Conservation (phyloP, 2,113 vertebrate species). For the Parus major region DNA sequence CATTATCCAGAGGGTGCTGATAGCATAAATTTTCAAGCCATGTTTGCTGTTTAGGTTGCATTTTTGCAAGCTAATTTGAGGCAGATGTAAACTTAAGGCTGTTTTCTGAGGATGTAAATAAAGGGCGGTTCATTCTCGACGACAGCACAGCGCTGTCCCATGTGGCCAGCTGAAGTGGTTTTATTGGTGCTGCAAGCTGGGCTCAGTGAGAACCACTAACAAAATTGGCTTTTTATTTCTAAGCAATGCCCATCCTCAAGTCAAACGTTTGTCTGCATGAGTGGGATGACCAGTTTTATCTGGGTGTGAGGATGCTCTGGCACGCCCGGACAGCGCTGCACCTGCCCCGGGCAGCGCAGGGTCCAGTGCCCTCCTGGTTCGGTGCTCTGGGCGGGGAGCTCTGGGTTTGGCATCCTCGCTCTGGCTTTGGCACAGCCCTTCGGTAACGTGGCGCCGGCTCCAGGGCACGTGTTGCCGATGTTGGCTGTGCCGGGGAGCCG, state of each 20-base stretch:
- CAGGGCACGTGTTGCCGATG: background rate
- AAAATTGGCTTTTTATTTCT: background rate
- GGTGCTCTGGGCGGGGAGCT: background rate
- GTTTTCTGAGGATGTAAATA: background rate
- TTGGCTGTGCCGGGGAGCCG: background rate
- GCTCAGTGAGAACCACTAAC: background rate
- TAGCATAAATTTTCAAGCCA: background rate
- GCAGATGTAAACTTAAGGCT: background rate
- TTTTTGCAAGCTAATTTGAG: background rate
- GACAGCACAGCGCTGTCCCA: accelerated
- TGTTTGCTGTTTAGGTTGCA: background rate
- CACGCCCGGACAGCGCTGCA: background rate
- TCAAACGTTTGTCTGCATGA: accelerated
- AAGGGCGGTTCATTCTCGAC: background rate
- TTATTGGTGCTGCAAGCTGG: background rate
- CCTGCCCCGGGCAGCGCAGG: background rate
- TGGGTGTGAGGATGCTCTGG: background rate
- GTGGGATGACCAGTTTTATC: background rate
- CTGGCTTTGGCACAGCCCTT: background rate
- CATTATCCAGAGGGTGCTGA: background rate
- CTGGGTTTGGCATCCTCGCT: background rate
- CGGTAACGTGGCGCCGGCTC: accelerated
- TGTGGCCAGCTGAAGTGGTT: background rate
- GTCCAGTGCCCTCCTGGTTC: accelerated
- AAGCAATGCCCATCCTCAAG: too few species aligned